Base-by-base conservation (phyloP, 1,140 invertebrate genomes). In the Apis dorsata region DNA sequence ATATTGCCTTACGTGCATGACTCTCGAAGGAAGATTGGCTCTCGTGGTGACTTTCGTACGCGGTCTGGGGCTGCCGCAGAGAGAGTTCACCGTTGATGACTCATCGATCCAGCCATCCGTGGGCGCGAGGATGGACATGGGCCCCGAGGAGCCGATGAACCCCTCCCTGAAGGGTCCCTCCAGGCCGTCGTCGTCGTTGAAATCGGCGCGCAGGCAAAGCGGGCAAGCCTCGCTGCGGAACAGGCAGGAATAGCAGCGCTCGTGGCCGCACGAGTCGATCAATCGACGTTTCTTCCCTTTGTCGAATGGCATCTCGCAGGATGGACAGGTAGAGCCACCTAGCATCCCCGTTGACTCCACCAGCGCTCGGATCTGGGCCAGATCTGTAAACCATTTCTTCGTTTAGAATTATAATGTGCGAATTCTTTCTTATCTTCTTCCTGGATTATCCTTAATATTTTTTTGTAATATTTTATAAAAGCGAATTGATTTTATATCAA, bases 181-280 rank as follows among this genome's bases (percentile, higher is more conserved):
- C 34, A 90, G 85, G 59, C 86, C 85, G 44, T 90, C 88, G 69
- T 90, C 86, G 57, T 91, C 88, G 79, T 85, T 83, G 66, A 81
- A 84, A 74, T 91, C 90, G 65, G 91, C 89, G 28, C 83, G 84
- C 21, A 87, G 71, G 92, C 98, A 99, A 49, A 98, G 95, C n/a
- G 98, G 97, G 93, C 98, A 99, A 51, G 96, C 95, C 93, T 98
- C 98, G 94, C 97, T 98, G 89, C 96, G 96, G 94, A 98, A 98
- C 95, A 98, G 97, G 94, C 98, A 99, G 84, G 97, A 97, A 94
- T 98, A 99, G 94, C 98, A 99, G 68, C 98, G 95, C 92, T 98
- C 98, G 95, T 99, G 98, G 84, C 98, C 98, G 94, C 98, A 99
- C 75, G 97, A 96, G 94, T 99, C 98, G 92, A 98, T 98, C 88